These are phyloP conservation scores for Ascidia mentula DNA, from an alignment of 23 tunicate species.

Conservation along the genomic window DNA sequence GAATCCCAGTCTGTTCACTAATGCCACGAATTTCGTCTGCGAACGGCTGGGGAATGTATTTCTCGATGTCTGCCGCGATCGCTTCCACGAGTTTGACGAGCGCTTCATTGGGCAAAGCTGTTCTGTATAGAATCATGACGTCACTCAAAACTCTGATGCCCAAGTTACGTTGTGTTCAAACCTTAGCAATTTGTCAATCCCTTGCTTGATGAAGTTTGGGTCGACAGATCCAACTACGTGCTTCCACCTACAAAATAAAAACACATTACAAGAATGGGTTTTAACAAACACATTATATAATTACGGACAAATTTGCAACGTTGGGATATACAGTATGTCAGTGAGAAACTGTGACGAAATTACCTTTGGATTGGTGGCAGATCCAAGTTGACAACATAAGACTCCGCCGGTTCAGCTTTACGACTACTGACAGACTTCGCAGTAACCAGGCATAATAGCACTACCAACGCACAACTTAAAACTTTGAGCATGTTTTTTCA, in stretches of 20 bases:
- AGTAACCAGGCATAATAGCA: neutral
- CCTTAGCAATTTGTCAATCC: conserved; percentile 8
- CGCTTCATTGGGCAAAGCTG: conserved; percentile 19
- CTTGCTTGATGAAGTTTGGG: conserved; percentile 26
- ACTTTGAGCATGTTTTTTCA: neutral
- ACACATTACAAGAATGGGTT: neutral
- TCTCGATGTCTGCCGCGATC: conserved; percentile 26
- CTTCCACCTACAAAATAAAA: conserved; percentile 39
- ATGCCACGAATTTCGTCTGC: conserved; percentile 88
- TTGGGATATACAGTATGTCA: neutral
- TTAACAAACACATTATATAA: neutral
- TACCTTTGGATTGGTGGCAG: conserved; percentile 51
- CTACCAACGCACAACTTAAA: neutral
- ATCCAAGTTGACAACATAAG: conserved; percentile 55
- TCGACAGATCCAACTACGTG: conserved; percentile 26
- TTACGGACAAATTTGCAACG: neutral
- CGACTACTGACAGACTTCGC: neutral
- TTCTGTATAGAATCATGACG: conserved; percentile 21
- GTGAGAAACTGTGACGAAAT: neutral
- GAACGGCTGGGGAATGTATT: conserved; percentile 51
- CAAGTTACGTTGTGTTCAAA: neutral
- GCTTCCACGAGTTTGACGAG: conserved; percentile 25
- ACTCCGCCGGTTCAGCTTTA: conserved; percentile 45
- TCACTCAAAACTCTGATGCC: too few relatives aligned
- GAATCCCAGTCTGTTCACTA: conserved; percentile 28